Conservation (phyloP, 2,888 invertebrate species). For the Parochlus steinenii region DNA sequence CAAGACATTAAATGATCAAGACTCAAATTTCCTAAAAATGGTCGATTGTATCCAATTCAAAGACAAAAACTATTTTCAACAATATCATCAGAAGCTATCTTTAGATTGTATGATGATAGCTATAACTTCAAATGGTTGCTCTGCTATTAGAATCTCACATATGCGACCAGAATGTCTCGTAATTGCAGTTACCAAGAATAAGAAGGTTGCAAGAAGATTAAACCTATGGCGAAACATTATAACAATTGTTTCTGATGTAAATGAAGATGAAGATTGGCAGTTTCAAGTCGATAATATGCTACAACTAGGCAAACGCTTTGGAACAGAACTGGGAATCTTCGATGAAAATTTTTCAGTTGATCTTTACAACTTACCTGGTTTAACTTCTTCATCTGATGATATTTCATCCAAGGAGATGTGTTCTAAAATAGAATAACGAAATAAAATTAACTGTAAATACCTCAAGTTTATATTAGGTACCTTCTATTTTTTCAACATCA, state of each 20-base stretch:
- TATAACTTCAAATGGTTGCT: slow-evolving; percentile 13
- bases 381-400: slow-evolving; percentile 32
- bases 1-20: not conserved
- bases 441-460: not conserved
- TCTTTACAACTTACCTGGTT: slow-evolving; percentile 6
- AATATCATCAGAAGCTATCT: slow-evolving; percentile 17
- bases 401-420: slow-evolving; percentile 45
- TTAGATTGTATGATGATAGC: slow-evolving; percentile 15
- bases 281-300: slow-evolving; percentile 10
- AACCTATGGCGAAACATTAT: slow-evolving; percentile 23
- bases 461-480: not conserved
- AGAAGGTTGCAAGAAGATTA: slow-evolving; percentile 18
- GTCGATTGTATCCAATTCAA: too few species aligned
- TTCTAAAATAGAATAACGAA: slow-evolving; percentile 24
- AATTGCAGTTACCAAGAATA: slow-evolving; percentile 17
- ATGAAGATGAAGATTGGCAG: not conserved
- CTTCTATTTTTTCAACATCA: slow-evolving; percentile 23
- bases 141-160: slow-evolving; percentile 6
- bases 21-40: not conserved
- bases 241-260: slow-evolving; percentile 20
- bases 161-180: slow-evolving; percentile 27
- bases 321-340: slow-evolving; percentile 14
- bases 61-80: too few species aligned
- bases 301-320: slow-evolving; percentile 23
- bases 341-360: slow-evolving; percentile 1